phyloP scores from a whole-genome alignment of 2,113 vertebrate species.

The Actenoides lindsayi region DNA sequence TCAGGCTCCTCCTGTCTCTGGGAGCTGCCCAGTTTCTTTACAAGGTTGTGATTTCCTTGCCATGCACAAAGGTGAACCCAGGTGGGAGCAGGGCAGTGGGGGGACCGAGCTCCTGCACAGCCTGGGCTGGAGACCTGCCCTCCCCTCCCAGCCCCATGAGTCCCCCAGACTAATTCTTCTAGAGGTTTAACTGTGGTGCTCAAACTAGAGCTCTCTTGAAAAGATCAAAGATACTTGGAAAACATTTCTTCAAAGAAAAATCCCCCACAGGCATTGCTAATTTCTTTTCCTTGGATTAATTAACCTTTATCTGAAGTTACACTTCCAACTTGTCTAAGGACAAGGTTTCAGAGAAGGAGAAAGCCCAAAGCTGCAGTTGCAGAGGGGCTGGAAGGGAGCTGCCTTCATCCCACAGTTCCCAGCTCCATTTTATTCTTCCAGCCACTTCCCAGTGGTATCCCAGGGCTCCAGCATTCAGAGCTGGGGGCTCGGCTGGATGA shows the following conservation, averaged over 20 bases:
- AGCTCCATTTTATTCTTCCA: background rate
- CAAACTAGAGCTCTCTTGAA: background rate
- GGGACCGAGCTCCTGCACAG: background rate
- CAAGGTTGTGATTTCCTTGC: background rate
- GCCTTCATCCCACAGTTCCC: fast-evolving
- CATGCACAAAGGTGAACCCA: background rate
- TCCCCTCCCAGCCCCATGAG: background rate
- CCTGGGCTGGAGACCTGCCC: background rate
- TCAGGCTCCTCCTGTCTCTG: background rate
- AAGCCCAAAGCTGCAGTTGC: background rate
- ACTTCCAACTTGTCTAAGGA: background rate
- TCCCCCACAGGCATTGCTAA: background rate
- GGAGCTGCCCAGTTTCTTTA: background rate
- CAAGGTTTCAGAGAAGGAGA: background rate
- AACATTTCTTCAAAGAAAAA: background rate
- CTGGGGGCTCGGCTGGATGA: background rate
- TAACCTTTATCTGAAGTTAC: background rate
- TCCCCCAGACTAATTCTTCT: background rate
- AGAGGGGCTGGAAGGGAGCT: background rate
- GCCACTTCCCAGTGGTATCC: too few relatives aligned
- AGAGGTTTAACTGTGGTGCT: background rate
- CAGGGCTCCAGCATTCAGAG: background rate
- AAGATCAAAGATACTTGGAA: background rate
- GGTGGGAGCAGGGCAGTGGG: background rate
- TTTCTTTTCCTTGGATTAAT: background rate